Evolutionary conservation across 2,888 invertebrate genomes (phyloP), one percentile per base, ranked within the genome.

Genomic region (Mesorhabditis spiculigera): DNA sequence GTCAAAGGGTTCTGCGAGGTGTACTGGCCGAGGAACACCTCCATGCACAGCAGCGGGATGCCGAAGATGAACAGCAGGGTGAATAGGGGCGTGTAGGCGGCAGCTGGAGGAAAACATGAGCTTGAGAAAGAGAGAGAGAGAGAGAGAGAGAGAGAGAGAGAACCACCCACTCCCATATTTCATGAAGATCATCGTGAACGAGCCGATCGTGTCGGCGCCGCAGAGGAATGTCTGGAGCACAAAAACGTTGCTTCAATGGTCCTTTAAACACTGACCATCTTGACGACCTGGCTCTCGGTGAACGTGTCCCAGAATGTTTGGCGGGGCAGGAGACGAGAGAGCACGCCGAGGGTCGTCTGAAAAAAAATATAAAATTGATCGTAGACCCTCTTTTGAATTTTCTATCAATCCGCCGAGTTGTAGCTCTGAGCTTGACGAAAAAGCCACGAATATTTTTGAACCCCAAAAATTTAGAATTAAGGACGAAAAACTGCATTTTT

Each of bases 11-110:
- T 73, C 3, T 72, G 73, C 0, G 76, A 77, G 6, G 78, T 70
- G 65, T 75, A 78, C 65, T 78, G 78, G 42, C 78, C 78, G 4
- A 78, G 68, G 8, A 75, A 73, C 41, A 77, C 75, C 74, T 77
- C 78, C 68, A 75, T 71, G 67, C 75, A 74, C 5, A 78, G 68
- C 43, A 78, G 68, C 42, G 78, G 78, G 13, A 78, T 68, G 1
- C 72, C 73, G 43, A 74, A 50, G 0, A 78, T 5, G 64, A 71
- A 77, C 16, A 72, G 72, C 3, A 73, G 4, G 1, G 71, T 64
- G 68, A 74, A 77, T 62, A 74, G 75, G 42, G 71, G 64, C 4
- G 73, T 66, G 64, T 76, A 77, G 66, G 62, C 70, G 5, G 73
- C 71, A 70, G 65, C 4, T 66, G 41, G 5, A 67, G 13, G 13